A percentile compares a stretch with the other conserved stretches of the same genome.
phyloP scores from a whole-genome alignment of 2,113 vertebrate species.

The Periophthalmodon schlosseri region DNA sequence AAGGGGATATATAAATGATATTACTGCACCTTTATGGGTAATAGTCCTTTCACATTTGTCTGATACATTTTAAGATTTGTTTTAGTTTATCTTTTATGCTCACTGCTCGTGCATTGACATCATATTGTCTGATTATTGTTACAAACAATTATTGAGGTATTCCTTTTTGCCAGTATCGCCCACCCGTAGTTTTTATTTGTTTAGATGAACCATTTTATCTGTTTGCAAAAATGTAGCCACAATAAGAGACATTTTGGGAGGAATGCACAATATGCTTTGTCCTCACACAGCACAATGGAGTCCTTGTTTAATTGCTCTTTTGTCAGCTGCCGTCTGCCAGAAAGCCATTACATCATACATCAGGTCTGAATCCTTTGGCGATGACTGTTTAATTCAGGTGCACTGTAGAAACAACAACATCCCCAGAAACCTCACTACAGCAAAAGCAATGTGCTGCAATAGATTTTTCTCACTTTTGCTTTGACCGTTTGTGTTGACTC shows the following conservation, averaged over 20 bases:
- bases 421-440: not conserved
- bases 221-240: constrained; percentile 11
- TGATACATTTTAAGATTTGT: no score
- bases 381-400: constrained; percentile 7
- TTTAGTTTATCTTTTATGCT: no score
- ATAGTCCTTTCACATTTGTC: no score
- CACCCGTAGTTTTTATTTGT: no score
- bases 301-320: constrained; percentile 11
- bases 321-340: constrained; percentile 12
- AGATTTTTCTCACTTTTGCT: constrained; percentile 10
- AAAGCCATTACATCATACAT: constrained; percentile 13
- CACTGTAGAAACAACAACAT: constrained; percentile 1
- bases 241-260: constrained; percentile 8
- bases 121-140: no score
- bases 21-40: no score
- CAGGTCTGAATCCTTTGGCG: constrained; percentile 6
- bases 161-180: no score
- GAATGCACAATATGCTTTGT: constrained; percentile 7
- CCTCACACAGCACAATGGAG: constrained; percentile 12
- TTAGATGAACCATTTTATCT: constrained; percentile 37
- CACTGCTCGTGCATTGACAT: no score
- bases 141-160: no score
- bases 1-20: no score
- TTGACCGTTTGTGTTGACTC: constrained; percentile 8
- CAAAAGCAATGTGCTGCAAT: constrained; percentile 5